Conservation (phyloP, 2,888 invertebrate species). For the Apodemia zela region DNA sequence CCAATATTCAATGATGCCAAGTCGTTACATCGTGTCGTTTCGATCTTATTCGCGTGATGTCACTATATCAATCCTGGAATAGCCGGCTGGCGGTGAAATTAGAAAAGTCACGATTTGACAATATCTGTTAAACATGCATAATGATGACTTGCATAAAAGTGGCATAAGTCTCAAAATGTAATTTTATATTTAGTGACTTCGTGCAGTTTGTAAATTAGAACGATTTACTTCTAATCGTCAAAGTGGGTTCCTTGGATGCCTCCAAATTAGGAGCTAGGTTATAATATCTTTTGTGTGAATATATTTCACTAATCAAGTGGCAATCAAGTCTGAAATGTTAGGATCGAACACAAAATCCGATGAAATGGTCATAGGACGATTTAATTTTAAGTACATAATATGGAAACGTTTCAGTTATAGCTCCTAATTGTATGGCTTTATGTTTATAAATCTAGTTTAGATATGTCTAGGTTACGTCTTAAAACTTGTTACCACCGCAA, state of each 20-base stretch:
- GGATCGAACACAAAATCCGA: too few species aligned
- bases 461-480: neutral
- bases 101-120: neutral
- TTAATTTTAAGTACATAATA: neutral
- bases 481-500: conserved; percentile 21
- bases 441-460: conserved; percentile 1
- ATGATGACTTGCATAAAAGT: neutral
- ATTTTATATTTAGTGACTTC: neutral
- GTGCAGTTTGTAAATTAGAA: neutral
- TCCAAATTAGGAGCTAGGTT: neutral
- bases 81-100: too few species aligned
- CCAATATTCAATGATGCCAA: too few species aligned
- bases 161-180: neutral
- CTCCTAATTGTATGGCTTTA: neutral
- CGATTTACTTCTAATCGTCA: neutral
- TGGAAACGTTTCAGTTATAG: neutral
- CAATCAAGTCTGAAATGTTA: too few species aligned
- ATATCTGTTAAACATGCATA: neutral
- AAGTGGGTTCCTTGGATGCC: neutral
- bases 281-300: neutral
- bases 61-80: neutral
- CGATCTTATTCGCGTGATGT: neutral
- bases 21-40: neutral
- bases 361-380: too few species aligned
- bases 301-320: too few species aligned